phyloP scores from a whole-genome alignment of 2,113 vertebrate genomes.

The Montifringilla adamsi region DNA sequence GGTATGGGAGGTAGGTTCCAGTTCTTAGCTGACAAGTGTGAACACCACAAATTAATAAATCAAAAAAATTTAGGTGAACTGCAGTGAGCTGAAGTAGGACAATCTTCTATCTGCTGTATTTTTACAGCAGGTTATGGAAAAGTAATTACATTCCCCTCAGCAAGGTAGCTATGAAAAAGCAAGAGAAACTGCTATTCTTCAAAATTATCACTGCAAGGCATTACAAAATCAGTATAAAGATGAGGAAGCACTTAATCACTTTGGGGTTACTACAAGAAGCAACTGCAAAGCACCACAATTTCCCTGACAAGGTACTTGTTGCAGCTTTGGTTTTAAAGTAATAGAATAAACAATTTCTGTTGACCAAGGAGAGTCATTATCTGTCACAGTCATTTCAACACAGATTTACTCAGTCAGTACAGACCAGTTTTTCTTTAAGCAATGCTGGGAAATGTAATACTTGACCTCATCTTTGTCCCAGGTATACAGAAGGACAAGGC shows the following conservation, averaged over 20 bases:
- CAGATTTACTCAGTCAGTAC: not conserved
- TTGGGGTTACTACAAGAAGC: not conserved
- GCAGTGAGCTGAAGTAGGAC: not conserved
- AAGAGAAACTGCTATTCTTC: not conserved
- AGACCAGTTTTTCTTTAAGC: not conserved
- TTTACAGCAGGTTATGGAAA: not conserved
- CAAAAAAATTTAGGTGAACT: not conserved
- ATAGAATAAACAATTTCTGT: not conserved
- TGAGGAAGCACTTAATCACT: not conserved
- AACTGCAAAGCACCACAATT: not conserved
- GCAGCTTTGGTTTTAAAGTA: not conserved
- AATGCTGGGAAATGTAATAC: not conserved
- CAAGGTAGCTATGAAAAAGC: not conserved
- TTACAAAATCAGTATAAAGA: not conserved
- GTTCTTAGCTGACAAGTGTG: not conserved
- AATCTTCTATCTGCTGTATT: not conserved
- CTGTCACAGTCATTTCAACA: not conserved
- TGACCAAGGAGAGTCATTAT: not conserved
- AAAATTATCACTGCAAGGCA: not conserved
- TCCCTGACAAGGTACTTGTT: not conserved
- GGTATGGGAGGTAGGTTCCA: not conserved
- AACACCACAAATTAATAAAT: not conserved
- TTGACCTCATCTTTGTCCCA: not conserved
- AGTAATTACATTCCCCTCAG: not conserved
- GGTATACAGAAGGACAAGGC: not conserved